phyloP scores from a whole-genome alignment of 1,140 invertebrate genomes.

The Conopomorpha cramerella region DNA sequence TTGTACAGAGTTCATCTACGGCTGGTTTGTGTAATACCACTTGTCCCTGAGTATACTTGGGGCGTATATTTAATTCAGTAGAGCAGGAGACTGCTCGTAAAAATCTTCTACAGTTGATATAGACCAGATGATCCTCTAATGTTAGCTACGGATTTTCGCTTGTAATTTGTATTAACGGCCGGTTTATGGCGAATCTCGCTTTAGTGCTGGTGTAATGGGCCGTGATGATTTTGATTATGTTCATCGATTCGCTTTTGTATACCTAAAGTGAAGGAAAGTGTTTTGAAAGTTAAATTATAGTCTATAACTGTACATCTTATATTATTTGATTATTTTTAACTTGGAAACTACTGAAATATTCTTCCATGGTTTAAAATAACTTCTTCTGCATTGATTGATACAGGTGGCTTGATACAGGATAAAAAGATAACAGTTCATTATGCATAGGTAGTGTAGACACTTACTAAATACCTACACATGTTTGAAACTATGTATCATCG shows the following conservation, averaged over 20 bases:
- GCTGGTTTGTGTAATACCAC: too few species aligned
- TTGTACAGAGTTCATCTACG: too few species aligned
- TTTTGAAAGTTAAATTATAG: not conserved
- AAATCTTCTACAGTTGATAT: constrained; percentile 47
- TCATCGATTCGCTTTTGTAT: not conserved
- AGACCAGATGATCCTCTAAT: constrained; percentile 41
- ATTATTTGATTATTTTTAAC: too few species aligned
- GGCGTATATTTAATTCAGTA: constrained; percentile 57
- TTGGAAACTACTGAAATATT: too few species aligned
- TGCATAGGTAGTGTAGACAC: too few species aligned
- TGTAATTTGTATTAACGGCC: constrained; percentile 51
- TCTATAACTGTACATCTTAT: not conserved
- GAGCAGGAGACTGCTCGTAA: constrained; percentile 49
- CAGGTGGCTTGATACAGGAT: too few species aligned
- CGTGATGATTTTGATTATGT: constrained; percentile 4
- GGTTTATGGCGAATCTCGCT: constrained; percentile 54
- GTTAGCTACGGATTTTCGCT: constrained; percentile 33
- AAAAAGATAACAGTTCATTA: too few species aligned
- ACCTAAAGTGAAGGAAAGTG: not conserved
- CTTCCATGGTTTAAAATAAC: too few species aligned
- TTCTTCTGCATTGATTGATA: too few species aligned
- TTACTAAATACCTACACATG: too few species aligned
- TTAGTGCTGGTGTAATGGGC: constrained; percentile 40
- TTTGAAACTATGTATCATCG: too few species aligned
- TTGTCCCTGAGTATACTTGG: too few species aligned